Conservation (phyloP, 2,797 vertebrate species). For the Paguma larvata region DNA sequence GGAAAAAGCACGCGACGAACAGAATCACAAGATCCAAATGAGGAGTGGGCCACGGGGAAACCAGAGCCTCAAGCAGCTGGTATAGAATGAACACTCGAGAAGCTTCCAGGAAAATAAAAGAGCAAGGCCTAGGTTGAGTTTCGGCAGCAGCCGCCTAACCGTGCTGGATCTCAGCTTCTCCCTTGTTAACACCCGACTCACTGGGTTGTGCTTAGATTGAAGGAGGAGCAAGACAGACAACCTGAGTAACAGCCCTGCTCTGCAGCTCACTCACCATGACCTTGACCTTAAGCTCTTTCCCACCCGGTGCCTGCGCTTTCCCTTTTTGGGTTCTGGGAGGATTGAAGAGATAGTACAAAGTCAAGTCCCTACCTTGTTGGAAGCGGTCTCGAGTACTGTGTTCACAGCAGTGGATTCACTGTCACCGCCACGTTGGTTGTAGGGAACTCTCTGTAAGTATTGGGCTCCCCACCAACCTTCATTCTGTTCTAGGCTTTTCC, state of each 20-base stretch:
- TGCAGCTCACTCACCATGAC: not conserved
- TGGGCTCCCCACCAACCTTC: not conserved
- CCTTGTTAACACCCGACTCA: not conserved
- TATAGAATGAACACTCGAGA: not conserved
- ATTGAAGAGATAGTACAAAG: not conserved
- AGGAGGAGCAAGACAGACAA: not conserved
- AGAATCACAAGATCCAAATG: not conserved
- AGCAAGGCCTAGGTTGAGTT: slow-evolving; percentile 54
- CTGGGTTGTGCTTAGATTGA: not conserved
- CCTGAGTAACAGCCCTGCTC: not conserved
- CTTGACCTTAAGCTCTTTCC: not conserved
- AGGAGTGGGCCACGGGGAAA: not conserved
- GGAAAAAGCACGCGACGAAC: not conserved
- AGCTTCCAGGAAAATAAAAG: slow-evolving; percentile 8
- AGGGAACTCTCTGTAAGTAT: not conserved
- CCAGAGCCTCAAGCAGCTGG: not conserved
- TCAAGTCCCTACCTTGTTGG: not conserved
- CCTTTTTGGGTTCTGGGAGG: not conserved
- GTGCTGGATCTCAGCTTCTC: slow-evolving; percentile 45
- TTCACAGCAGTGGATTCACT: not conserved
- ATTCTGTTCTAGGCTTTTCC: not conserved
- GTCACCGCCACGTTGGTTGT: not conserved
- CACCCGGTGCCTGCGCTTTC: not conserved
- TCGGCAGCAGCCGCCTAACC: not conserved
- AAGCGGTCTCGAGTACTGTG: accelerated